These are phyloP conservation scores for Caerostris darwini DNA, from an alignment of 1,140 invertebrate species.

Conservation along the genomic window DNA sequence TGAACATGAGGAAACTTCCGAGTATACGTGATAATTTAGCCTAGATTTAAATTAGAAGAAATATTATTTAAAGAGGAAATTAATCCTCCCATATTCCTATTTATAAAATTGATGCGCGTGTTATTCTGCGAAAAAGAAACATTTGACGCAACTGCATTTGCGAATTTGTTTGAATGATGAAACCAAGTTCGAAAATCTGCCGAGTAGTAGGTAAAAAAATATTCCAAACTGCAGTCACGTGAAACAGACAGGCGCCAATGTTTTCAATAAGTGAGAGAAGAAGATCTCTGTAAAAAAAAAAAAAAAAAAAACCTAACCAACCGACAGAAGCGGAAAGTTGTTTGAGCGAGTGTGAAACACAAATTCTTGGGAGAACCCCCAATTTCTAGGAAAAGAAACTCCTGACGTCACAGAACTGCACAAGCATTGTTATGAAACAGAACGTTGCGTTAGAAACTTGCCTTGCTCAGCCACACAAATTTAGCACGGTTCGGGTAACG, in stretches of 20 bases:
- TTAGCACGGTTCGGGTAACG: neutral
- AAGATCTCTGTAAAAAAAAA: neutral
- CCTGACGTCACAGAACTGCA: conserved; percentile 37
- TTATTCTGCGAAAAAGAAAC: neutral
- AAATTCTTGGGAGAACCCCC: conserved; percentile 34
- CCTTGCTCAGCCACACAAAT: conserved; percentile 22
- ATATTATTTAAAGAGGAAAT: too few relatives aligned
- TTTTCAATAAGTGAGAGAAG: neutral
- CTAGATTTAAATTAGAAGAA: too few relatives aligned
- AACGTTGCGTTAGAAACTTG: conserved; percentile 11
- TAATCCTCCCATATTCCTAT: neutral
- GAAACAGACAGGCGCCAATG: conserved; percentile 39
- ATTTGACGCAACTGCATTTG: neutral
- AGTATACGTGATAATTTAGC: too few relatives aligned
- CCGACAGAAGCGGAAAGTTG: conserved; percentile 33
- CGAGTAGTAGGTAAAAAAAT: neutral
- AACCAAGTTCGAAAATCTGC: neutral
- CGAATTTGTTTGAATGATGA: neutral
- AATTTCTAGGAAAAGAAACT: conserved; percentile 37
- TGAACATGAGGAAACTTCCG: too few relatives aligned
- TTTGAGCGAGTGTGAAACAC: conserved; percentile 1
- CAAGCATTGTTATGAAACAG: conserved; percentile 40
- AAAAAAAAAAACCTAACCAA: neutral
- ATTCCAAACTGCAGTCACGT: conserved; percentile 28
- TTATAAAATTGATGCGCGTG: neutral